phyloP scores from a whole-genome alignment of 1,140 invertebrate genomes.

The Drosophila micromelanica region DNA sequence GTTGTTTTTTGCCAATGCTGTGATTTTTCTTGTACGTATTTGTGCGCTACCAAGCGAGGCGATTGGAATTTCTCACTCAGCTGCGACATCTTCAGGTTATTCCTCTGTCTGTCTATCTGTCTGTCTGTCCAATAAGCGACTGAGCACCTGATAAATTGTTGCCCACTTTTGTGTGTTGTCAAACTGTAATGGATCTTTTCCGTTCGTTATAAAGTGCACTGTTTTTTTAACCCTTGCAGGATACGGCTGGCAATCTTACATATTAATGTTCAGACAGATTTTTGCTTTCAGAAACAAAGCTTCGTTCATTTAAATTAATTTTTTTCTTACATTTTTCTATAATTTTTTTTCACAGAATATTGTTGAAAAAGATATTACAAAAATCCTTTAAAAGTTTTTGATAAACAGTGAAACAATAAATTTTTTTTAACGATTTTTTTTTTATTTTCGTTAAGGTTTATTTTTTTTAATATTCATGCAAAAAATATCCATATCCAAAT shows the following conservation, averaged over 20 bases:
- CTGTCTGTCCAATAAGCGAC: constrained; percentile 20
- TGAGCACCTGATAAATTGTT: constrained; percentile 48
- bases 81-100: constrained; percentile 27
- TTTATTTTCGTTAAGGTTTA: too few species aligned
- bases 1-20: constrained; percentile 24
- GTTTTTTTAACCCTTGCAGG: constrained; percentile 5
- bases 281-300: not conserved
- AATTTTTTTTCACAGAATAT: too few species aligned
- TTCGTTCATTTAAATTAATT: too few species aligned
- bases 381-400: too few species aligned
- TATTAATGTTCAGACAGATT: not conserved
- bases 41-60: constrained; percentile 34
- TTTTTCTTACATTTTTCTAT: too few species aligned
- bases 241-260: too few species aligned
- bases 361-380: too few species aligned
- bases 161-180: constrained; percentile 51
- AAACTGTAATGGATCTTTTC: constrained; percentile 23
- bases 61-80: constrained; percentile 47
- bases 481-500: too few species aligned
- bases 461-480: too few species aligned
- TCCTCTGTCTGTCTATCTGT: constrained; percentile 9
- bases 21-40: constrained; percentile 30
- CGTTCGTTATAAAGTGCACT: not conserved
- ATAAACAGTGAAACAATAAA: too few species aligned
- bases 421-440: too few species aligned